These are phyloP conservation scores for Pempheris klunzingeri DNA, from an alignment of 2,797 vertebrate species.

Conservation along the genomic window DNA sequence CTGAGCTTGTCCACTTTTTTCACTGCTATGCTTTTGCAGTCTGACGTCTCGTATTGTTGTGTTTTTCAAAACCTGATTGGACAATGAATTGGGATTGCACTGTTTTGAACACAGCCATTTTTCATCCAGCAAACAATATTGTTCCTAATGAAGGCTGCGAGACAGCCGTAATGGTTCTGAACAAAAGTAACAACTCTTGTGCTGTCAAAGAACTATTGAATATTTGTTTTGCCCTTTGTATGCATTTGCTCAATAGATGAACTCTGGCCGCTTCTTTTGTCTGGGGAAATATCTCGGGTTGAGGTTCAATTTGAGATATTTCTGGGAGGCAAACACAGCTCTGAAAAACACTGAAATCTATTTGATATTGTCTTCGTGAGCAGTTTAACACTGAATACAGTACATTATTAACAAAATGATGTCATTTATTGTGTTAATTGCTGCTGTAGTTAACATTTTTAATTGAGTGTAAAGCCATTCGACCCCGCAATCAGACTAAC, in stretches of 20 bases:
- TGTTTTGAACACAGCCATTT: neutral
- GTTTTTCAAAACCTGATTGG: slow-evolving; percentile 7
- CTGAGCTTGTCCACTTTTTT: neutral
- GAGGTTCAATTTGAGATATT: slow-evolving; percentile 30
- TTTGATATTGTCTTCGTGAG: slow-evolving; percentile 21
- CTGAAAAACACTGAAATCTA: neutral
- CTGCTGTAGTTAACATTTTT: slow-evolving; percentile 43
- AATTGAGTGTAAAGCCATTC: slow-evolving; percentile 48
- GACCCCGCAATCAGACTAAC: slow-evolving; percentile 40
- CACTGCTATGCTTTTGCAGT: too few species aligned
- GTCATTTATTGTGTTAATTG: slow-evolving; percentile 33
- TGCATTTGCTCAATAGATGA: slow-evolving; percentile 40
- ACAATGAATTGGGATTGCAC: neutral
- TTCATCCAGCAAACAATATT: slow-evolving; percentile 29
- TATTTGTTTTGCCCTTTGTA: slow-evolving; percentile 27
- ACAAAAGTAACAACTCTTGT: slow-evolving; percentile 13
- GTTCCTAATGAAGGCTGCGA: slow-evolving; percentile 30
- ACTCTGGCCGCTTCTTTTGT: slow-evolving; percentile 29
- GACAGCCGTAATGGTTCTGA: slow-evolving; percentile 17
- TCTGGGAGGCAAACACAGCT: slow-evolving; percentile 23
- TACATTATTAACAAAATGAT: slow-evolving; percentile 2
- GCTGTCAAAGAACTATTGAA: slow-evolving; percentile 25
- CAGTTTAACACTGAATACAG: slow-evolving; percentile 6
- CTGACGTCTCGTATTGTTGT: neutral
- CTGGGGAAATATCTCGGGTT: slow-evolving; percentile 33